A percentile compares a stretch with the other conserved stretches of the same genome.
Evolutionary conservation across 2,113 vertebrate genomes (phyloP).

Genomic region (Notarius lentiginosus): DNA sequence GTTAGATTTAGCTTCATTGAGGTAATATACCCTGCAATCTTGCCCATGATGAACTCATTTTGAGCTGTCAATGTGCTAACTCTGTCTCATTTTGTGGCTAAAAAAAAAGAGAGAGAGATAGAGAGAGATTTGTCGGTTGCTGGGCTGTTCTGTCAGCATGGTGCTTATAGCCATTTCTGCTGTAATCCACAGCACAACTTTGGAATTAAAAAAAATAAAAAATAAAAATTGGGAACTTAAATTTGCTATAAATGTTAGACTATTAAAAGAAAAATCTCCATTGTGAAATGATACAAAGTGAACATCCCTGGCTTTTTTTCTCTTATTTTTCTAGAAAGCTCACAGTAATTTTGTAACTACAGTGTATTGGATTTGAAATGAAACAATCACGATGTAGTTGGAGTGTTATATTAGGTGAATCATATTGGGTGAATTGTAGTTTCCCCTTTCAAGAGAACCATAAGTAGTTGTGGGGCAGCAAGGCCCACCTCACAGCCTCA

Average conservation of each 20-base stretch:
- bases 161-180: constrained; percentile 30
- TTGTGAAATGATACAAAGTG: background rate
- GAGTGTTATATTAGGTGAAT: background rate
- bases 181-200: constrained; percentile 20
- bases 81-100: constrained; percentile 24
- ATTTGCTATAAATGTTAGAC: background rate
- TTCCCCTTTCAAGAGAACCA: background rate
- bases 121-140: constrained; percentile 22
- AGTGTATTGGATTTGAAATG: background rate
- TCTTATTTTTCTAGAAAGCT: background rate
- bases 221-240: background rate
- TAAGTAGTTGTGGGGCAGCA: background rate
- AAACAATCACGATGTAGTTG: background rate
- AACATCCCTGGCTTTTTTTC: background rate
- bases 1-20: constrained; percentile 33
- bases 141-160: constrained; percentile 25
- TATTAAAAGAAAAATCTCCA: background rate
- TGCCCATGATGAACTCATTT: constrained; percentile 13
- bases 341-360: background rate
- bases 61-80: constrained; percentile 23
- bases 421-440: background rate
- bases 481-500: background rate
- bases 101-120: background rate
- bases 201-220: background rate
- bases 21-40: constrained; percentile 31